Conservation (phyloP, 2,113 vertebrate genomes). For the Microcebus lehilahytsara region DNA sequence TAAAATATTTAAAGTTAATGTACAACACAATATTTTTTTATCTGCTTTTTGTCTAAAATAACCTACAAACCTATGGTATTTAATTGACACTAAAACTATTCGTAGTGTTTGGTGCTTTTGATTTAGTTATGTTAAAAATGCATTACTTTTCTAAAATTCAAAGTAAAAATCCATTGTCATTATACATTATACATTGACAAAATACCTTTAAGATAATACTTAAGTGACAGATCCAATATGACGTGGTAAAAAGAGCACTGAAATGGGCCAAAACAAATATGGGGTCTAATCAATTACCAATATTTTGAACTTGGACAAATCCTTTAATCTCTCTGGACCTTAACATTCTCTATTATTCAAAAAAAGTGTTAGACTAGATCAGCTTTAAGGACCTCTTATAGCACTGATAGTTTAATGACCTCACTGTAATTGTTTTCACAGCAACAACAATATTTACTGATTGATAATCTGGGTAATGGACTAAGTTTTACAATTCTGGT, state of each 20-base stretch:
- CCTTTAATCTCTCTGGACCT: not conserved
- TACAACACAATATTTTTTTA: not conserved
- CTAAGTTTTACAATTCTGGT: not conserved
- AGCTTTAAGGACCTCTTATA: not conserved
- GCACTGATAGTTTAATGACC: not conserved
- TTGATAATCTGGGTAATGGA: not conserved
- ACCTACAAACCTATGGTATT: not conserved
- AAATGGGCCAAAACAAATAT: not conserved
- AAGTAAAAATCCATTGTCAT: not conserved
- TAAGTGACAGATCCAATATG: not conserved
- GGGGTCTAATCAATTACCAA: not conserved
- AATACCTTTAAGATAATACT: not conserved
- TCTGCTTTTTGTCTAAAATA: not conserved
- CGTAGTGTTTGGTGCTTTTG: not conserved
- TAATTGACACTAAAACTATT: conserved; percentile 16
- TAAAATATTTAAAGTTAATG: not conserved
- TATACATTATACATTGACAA: not conserved
- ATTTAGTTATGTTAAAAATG: not conserved
- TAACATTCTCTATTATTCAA: not conserved
- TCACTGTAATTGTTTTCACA: not conserved
- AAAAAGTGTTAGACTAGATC: not conserved
- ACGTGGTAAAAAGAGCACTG: not conserved
- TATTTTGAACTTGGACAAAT: not conserved
- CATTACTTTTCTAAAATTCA: not conserved
- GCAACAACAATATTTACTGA: conserved; percentile 10